These are phyloP conservation scores for Thamnaconus septentrionalis DNA, from an alignment of 2,113 vertebrate species.

Conservation along the genomic window DNA sequence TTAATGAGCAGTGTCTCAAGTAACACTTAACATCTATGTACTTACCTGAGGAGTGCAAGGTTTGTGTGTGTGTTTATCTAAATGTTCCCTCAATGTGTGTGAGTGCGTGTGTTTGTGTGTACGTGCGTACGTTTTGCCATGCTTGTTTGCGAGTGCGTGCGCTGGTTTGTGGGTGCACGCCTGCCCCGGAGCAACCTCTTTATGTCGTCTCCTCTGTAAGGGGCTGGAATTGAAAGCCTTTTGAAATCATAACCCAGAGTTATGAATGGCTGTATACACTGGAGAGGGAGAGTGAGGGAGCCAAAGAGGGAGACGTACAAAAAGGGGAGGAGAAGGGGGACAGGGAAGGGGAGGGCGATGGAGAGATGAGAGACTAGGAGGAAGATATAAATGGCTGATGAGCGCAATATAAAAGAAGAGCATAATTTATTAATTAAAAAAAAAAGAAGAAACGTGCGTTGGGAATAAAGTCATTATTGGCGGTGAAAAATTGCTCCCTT, in stretches of 20 bases:
- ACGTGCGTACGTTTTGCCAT: background rate
- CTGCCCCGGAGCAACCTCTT: conserved; percentile 48
- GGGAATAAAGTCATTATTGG: conserved; percentile 51
- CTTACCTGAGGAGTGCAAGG: conserved; percentile 48
- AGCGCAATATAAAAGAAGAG: conserved; percentile 42
- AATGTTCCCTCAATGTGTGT: conserved; percentile 17
- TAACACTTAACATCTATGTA: conserved; percentile 47
- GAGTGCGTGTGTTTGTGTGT: conserved; percentile 7
- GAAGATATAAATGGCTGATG: conserved; percentile 37
- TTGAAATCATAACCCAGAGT: conserved; percentile 67
- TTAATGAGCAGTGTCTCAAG: conserved; percentile 49
- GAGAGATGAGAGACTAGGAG: conserved; percentile 13
- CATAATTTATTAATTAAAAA: conserved; percentile 37
- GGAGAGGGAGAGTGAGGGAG: conserved; percentile 23
- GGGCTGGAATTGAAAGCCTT: conserved; percentile 54
- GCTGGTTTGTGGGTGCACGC: background rate
- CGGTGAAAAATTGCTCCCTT: conserved; percentile 31
- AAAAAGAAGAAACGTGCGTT: conserved; percentile 16
- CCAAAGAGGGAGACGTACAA: conserved; percentile 19
- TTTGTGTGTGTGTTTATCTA: conserved; percentile 17
- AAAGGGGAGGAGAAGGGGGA: background rate
- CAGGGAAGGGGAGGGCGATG: background rate
- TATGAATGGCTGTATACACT: conserved; percentile 55
- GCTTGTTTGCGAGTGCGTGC: background rate
- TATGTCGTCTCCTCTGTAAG: conserved; percentile 43